A percentile compares a stretch with the other conserved stretches of the same genome.
Conservation (phyloP, 2,113 vertebrate species). For the Procavia capensis region DNA sequence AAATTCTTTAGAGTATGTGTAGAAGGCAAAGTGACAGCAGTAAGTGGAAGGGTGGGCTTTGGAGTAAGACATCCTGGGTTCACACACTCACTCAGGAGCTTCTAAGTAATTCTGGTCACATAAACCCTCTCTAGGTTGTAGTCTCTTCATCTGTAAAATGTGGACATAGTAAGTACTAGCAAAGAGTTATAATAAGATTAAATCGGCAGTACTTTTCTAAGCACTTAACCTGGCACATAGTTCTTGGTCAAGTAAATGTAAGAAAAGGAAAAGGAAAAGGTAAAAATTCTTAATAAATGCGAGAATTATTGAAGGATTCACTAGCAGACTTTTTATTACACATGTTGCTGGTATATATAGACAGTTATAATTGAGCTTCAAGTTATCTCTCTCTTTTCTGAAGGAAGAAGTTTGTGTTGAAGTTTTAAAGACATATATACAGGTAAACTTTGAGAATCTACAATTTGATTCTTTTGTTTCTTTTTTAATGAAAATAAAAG, state of each 20-base stretch:
- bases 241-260: background rate
- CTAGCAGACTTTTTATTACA: conserved; percentile 48
- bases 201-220: background rate
- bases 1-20: conserved; percentile 10
- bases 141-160: conserved; percentile 19
- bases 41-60: background rate
- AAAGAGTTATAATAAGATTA: background rate
- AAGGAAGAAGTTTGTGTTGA: conserved; percentile 95
- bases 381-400: conserved; percentile 63
- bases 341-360: background rate
- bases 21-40: background rate
- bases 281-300: too few species aligned
- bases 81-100: background rate
- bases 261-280: too few species aligned
- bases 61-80: background rate
- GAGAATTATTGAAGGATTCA: conserved; percentile 34
- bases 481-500: conserved; percentile 62
- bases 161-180: background rate
- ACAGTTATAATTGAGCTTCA: conserved; percentile 58
- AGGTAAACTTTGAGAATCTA: conserved; percentile 85
- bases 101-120: background rate
- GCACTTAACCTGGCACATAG: background rate
- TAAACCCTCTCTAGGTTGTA: background rate
- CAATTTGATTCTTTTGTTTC: background rate
- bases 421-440: conserved; percentile 93